Evolutionary conservation across 2,113 vertebrate species (phyloP).

Genomic region (Neopipo cinnamomea): DNA sequence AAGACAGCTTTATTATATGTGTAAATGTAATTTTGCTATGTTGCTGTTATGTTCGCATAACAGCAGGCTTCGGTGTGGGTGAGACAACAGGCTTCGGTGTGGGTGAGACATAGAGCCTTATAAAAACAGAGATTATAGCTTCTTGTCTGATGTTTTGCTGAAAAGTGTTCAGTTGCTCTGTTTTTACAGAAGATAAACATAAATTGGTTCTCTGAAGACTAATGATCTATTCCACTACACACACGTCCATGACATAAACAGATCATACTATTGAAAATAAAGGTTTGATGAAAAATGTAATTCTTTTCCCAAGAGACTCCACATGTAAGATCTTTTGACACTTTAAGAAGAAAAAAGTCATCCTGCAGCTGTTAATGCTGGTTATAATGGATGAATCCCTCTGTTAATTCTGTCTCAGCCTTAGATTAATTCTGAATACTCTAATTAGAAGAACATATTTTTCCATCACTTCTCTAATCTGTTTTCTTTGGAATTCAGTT

Average conservation of each 20-base stretch:
- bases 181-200: constrained; percentile 30
- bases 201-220: background rate
- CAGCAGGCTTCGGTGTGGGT: too few species aligned
- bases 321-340: background rate
- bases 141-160: constrained; percentile 6
- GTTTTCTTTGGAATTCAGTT: background rate
- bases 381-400: background rate
- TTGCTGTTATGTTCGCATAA: constrained; percentile 12
- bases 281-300: background rate
- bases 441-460: constrained; percentile 31
- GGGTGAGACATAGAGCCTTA: constrained; percentile 27
- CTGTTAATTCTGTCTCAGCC: background rate
- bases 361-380: background rate
- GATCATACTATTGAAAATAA: constrained; percentile 21
- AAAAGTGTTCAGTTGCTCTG: constrained; percentile 18
- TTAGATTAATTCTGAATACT: constrained; percentile 1
- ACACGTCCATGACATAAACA: background rate
- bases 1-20: constrained; percentile 36
- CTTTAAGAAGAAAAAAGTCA: background rate
- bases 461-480: background rate
- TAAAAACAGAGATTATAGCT: constrained; percentile 41
- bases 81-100: constrained; percentile 11
- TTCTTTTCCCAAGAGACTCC: constrained; percentile 11
- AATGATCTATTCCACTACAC: background rate
- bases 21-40: constrained; percentile 57